Conservation (phyloP, 1,140 invertebrate genomes). For the Lepidurus apus region DNA sequence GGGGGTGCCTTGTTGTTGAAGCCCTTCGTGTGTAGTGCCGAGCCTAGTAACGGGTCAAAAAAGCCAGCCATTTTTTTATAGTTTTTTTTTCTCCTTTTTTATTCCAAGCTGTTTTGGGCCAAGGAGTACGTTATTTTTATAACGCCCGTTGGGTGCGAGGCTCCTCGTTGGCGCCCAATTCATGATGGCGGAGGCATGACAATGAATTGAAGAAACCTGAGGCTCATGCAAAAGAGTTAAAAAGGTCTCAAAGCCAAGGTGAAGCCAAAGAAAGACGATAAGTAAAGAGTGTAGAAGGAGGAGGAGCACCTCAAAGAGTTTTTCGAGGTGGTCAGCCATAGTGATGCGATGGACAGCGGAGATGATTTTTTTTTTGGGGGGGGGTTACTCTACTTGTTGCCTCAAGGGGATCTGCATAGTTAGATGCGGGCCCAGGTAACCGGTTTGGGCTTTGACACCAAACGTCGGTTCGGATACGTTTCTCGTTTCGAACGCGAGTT, state of each 20-base stretch:
- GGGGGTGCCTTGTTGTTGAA: background rate
- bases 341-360: background rate
- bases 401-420: background rate
- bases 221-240: constrained; percentile 19
- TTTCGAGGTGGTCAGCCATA: background rate
- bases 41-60: background rate
- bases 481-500: background rate
- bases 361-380: background rate
- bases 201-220: constrained; percentile 22
- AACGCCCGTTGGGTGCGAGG: constrained; percentile 16
- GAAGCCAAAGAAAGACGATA: background rate
- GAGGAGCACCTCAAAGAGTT: background rate
- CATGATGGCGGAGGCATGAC: constrained; percentile 20
- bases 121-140: constrained; percentile 4
- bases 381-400: background rate
- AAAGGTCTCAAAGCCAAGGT: constrained; percentile 11
- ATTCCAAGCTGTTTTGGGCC: constrained; percentile 1
- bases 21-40: background rate
- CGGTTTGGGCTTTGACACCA: background rate
- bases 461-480: background rate
- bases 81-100: too few relatives aligned
- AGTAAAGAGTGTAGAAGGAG: background rate
- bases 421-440: background rate
- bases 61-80: background rate
- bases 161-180: constrained; percentile 12